Evolutionary conservation across 2,113 vertebrate genomes (phyloP).

Genomic region (Cyanoramphus novaezelandiae): DNA sequence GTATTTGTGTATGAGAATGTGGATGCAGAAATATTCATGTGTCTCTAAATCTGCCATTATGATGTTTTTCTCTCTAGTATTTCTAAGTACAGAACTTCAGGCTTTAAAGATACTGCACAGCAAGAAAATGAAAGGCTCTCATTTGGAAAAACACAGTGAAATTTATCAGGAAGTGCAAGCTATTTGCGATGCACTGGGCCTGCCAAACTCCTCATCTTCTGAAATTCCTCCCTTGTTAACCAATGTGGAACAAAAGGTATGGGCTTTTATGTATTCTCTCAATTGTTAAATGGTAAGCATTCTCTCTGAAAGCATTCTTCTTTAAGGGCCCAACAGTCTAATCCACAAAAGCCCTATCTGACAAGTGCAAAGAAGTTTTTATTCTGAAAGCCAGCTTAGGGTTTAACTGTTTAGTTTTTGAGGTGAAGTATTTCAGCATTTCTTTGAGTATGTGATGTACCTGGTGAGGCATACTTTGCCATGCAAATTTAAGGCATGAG

Average conservation of each 20-base stretch:
- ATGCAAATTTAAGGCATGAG: background rate
- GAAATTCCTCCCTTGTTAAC: constrained; percentile 74
- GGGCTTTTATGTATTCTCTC: background rate
- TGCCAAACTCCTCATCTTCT: constrained; percentile 73
- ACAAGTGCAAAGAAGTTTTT: background rate
- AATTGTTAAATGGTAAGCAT: background rate
- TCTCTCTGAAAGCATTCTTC: background rate
- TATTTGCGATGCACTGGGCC: constrained; percentile 79
- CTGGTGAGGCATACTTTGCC: background rate
- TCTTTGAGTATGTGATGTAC: background rate
- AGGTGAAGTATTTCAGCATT: background rate
- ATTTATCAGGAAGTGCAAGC: constrained; percentile 77
- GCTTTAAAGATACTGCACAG: constrained; percentile 84
- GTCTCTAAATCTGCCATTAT: background rate
- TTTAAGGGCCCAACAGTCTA: background rate
- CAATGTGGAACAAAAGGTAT: constrained; percentile 85
- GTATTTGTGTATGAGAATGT: background rate
- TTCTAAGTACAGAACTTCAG: constrained; percentile 94
- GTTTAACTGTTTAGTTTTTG: background rate
- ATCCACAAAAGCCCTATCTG: background rate
- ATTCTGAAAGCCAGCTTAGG: background rate
- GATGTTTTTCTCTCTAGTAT: constrained; percentile 77
- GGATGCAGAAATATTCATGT: background rate
- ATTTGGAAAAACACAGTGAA: constrained; percentile 65
- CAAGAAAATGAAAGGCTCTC: constrained; percentile 66